Evolutionary conservation across 2,888 invertebrate species (phyloP).

Genomic region (Psylliodes chrysocephalus): DNA sequence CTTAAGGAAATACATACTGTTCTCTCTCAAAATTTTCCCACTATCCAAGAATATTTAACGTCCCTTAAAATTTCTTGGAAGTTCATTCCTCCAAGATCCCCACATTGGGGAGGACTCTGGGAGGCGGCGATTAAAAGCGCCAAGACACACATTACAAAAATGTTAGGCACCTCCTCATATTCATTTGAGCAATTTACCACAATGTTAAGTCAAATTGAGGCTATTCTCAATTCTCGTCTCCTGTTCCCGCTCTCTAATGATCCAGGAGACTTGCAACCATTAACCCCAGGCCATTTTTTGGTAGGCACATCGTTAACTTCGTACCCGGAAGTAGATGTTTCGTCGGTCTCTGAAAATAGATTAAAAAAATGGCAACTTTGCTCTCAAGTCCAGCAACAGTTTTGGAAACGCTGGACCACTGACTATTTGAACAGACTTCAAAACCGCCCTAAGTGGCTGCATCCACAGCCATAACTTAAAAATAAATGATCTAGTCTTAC

Average conservation of each 20-base stretch:
- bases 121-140: too few species aligned
- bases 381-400: slow-evolving; percentile 3
- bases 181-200: slow-evolving; percentile 8
- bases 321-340: slow-evolving; percentile 12
- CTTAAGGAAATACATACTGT: too few species aligned
- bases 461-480: too few species aligned
- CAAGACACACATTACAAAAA: slow-evolving; percentile 16
- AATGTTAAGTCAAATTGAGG: slow-evolving; percentile 7
- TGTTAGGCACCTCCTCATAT: background rate
- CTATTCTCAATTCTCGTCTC: slow-evolving; percentile 1
- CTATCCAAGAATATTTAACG: background rate
- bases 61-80: background rate
- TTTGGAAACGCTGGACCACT: slow-evolving; percentile 23
- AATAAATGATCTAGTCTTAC: too few species aligned
- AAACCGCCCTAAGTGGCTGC: slow-evolving; percentile 21
- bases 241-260: background rate
- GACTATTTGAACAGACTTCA: slow-evolving; percentile 21
- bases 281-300: slow-evolving; percentile 16
- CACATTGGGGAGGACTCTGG: background rate
- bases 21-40: too few species aligned
- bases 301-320: slow-evolving; percentile 5
- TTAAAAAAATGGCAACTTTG: slow-evolving; percentile 6
- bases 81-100: background rate
- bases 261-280: background rate
- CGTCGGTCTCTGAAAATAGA: slow-evolving; percentile 4